Conservation (phyloP, 2,888 invertebrate genomes). For the Lasioglossum morio region DNA sequence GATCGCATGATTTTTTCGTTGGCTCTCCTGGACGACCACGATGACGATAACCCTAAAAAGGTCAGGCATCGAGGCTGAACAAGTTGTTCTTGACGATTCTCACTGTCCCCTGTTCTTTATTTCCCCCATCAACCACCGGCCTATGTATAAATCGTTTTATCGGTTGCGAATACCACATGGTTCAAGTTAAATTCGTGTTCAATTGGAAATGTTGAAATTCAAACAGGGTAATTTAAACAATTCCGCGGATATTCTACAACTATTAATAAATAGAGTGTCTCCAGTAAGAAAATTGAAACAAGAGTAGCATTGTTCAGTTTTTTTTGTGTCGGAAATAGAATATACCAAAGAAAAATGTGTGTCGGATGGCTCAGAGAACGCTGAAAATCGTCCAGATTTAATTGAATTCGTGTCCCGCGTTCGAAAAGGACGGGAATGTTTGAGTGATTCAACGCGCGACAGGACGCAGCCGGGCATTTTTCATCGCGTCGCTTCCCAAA, state of each 20-base stretch:
- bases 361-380: not conserved
- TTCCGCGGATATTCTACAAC: too few relatives aligned
- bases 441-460: constrained; percentile 41
- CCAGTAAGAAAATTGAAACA: not conserved
- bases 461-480: constrained; percentile 42
- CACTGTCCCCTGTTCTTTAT: not conserved
- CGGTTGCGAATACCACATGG: not conserved
- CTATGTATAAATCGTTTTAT: not conserved
- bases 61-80: not conserved
- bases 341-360: not conserved
- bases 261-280: too few relatives aligned
- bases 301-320: not conserved
- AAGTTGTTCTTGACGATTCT: not conserved
- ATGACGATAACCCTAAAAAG: constrained; percentile 1
- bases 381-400: not conserved
- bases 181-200: not conserved
- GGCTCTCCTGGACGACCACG: not conserved
- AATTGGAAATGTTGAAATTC: too few relatives aligned
- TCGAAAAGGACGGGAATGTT: constrained; percentile 10
- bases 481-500: constrained; percentile 38
- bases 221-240: too few relatives aligned
- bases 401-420: constrained; percentile 32
- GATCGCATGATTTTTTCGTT: not conserved
- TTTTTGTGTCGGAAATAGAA: not conserved
- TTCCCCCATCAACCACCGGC: not conserved